Conservation (phyloP, 1,140 invertebrate species). For the Carcinoscorpius rotundicauda region DNA sequence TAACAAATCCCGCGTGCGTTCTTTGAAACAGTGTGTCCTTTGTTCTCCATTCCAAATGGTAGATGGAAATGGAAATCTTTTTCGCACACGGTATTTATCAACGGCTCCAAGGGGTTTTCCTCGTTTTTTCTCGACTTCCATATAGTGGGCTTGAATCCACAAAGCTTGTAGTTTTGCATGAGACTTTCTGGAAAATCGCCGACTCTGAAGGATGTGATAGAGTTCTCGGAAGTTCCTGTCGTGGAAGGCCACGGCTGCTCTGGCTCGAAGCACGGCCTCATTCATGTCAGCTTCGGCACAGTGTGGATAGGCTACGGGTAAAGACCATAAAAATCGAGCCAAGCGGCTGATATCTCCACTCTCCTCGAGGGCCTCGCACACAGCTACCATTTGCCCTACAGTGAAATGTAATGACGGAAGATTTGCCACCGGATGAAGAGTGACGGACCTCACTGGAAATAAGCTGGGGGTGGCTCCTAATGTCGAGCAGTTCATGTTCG, state of each 20-base stretch:
- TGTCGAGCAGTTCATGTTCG: too few relatives aligned
- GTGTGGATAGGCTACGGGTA: conserved; percentile 52
- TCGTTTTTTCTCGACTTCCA: conserved; percentile 83
- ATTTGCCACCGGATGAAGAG: conserved; percentile 35
- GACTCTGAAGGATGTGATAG: too few relatives aligned
- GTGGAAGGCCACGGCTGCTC: conserved; percentile 94
- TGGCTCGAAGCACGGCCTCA: conserved; percentile 95
- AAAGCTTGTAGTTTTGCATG: too few relatives aligned
- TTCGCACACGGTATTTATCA: conserved; percentile 86
- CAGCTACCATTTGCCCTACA: conserved; percentile 95
- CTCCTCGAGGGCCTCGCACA: conserved; percentile 63
- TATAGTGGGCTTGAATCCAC: conserved; percentile 1
- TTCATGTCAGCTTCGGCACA: conserved; percentile 78
- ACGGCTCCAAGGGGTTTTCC: conserved; percentile 83
- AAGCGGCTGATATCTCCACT: conserved; percentile 73
- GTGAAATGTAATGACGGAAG: conserved; percentile 91
- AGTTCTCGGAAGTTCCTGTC: too few relatives aligned
- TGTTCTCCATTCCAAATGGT: conserved; percentile 99
- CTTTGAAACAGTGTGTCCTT: too few relatives aligned
- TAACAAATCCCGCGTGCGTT: too few relatives aligned
- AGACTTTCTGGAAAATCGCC: too few relatives aligned
- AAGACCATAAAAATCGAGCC: conserved; percentile 91
- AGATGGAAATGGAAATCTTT: conserved; percentile 89
- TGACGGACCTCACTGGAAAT: too few relatives aligned
- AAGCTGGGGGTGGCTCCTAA: too few relatives aligned